Percentiles rank a stretch among this genome's conserved stretches.
These are phyloP conservation scores for Clytia hemisphaerica DNA, from an alignment of 30 jellyfish, hydroid and myxozoan genomes.

Conservation along the genomic window DNA sequence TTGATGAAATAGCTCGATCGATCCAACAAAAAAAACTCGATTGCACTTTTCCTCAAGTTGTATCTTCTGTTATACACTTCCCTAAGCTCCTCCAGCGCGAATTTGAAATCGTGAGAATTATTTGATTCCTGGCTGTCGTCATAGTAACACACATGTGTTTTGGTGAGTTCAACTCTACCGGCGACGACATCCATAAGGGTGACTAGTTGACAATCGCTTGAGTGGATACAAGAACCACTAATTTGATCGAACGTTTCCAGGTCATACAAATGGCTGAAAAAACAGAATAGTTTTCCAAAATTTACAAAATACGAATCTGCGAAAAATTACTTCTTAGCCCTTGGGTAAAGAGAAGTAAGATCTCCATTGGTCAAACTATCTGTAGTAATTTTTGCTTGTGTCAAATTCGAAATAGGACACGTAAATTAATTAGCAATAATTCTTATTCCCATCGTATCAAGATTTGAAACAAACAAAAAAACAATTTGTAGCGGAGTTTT, in stretches of 20 bases:
- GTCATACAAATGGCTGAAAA: constrained; percentile 56
- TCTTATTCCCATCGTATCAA: too few relatives aligned
- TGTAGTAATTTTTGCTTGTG: too few relatives aligned
- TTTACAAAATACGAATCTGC: too few relatives aligned
- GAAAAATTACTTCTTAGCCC: too few relatives aligned
- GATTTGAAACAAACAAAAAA: not conserved
- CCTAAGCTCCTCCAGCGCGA: constrained; percentile 68
- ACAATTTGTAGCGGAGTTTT: too few relatives aligned
- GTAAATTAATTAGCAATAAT: too few relatives aligned
- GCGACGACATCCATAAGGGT: constrained; percentile 74
- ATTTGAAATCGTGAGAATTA: constrained; percentile 66
- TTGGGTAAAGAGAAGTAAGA: too few relatives aligned
- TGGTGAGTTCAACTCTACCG: constrained; percentile 65
- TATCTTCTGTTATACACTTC: constrained; percentile 75
- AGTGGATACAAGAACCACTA: constrained; percentile 6
- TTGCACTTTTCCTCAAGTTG: constrained; percentile 68
- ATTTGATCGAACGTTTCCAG: not conserved
- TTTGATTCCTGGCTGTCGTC: constrained; percentile 41
- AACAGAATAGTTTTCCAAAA: not conserved
- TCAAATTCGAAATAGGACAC: too few relatives aligned
- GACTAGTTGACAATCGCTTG: constrained; percentile 38
- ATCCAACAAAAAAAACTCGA: constrained; percentile 75
- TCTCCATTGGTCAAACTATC: too few relatives aligned
- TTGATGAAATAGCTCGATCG: constrained; percentile 73
- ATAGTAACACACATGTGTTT: constrained; percentile 61